These are phyloP conservation scores for Malacoctenus gilli DNA, from an alignment of 2,797 vertebrate genomes.

Conservation along the genomic window DNA sequence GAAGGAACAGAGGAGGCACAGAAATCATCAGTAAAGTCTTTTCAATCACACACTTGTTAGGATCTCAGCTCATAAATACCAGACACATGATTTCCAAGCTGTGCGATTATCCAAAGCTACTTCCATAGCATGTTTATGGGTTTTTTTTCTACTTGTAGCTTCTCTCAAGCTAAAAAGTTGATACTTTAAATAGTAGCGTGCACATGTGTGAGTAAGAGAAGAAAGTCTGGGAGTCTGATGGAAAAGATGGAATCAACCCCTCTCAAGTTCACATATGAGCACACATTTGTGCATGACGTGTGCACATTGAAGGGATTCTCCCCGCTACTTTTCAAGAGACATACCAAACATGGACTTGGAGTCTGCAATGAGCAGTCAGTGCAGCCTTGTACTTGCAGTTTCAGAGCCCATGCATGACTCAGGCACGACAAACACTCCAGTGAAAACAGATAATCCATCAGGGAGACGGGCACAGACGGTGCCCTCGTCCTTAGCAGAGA, in stretches of 20 bases:
- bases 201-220: constrained; percentile 2
- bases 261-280: constrained; percentile 9
- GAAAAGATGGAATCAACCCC: constrained; percentile 8
- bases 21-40: constrained; percentile 9
- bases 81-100: neutral
- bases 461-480: neutral
- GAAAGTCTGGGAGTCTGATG: constrained; percentile 13
- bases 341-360: constrained; percentile 67
- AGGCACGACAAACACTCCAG: constrained; percentile 1
- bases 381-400: constrained; percentile 32
- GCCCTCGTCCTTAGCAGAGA: neutral
- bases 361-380: constrained; percentile 35
- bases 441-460: constrained; percentile 19
- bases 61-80: constrained; percentile 1
- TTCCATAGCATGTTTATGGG: neutral
- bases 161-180: constrained; percentile 3
- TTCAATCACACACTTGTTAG: neutral
- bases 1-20: neutral
- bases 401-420: constrained; percentile 4
- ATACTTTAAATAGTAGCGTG: neutral
- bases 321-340: constrained; percentile 35
- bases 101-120: neutral
- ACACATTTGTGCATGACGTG: constrained; percentile 25
- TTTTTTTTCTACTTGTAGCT: neutral
- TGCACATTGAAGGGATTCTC: constrained; percentile 48